Percentiles rank a stretch among this genome's conserved stretches.
Conservation (phyloP, 2,888 invertebrate genomes). For the Muschampia plurimacula region DNA sequence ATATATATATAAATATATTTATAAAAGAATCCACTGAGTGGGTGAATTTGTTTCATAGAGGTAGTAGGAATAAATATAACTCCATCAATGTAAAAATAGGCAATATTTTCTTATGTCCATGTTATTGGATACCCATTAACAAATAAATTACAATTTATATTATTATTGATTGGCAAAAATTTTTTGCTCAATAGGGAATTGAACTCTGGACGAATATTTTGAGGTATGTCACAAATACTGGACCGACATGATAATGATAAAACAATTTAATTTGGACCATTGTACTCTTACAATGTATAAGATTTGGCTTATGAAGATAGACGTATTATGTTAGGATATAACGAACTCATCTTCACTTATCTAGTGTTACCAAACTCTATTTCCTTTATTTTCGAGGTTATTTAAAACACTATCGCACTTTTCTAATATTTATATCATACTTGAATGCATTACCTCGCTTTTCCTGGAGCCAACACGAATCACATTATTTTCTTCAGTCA, state of each 20-base stretch:
- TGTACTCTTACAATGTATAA: neutral
- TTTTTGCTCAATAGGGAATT: no score
- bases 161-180: no score
- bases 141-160: no score
- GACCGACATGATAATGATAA: neutral
- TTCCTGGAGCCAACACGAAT: constrained; percentile 93
- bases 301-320: neutral
- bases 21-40: no score
- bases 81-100: no score
- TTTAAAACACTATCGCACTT: neutral
- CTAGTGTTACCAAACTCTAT: constrained; percentile 34
- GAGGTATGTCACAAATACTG: no score
- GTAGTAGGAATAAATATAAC: no score
- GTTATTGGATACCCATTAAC: no score
- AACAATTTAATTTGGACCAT: neutral
- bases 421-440: neutral
- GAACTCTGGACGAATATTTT: no score
- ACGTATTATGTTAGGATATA: neutral
- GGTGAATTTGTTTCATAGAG: no score
- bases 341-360: neutral
- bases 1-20: no score
- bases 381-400: constrained; percentile 29
- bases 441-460: constrained; percentile 88
- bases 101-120: no score
- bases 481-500: constrained; percentile 68